phyloP scores from a whole-genome alignment of 2,888 invertebrate genomes.

The Nomada goodeniana region DNA sequence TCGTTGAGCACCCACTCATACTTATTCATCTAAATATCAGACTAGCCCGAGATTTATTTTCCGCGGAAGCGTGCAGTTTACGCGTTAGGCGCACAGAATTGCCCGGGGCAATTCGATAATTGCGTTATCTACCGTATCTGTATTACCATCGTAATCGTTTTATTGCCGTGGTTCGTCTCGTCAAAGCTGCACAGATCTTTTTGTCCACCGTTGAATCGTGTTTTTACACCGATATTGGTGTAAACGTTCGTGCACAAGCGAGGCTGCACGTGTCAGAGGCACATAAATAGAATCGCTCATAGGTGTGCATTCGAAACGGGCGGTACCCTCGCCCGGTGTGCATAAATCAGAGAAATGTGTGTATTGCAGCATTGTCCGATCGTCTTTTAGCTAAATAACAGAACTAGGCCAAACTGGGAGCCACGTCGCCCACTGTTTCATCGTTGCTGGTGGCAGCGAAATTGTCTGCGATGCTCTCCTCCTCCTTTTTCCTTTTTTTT shows the following conservation, averaged over 20 bases:
- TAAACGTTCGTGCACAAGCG: neutral
- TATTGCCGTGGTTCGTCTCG: neutral
- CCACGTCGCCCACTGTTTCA: neutral
- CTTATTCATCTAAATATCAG: too few relatives aligned
- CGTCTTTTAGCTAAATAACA: constrained; percentile 25
- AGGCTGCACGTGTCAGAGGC: constrained; percentile 24
- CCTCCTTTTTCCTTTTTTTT: neutral
- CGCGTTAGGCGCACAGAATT: too few relatives aligned
- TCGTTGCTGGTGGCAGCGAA: neutral
- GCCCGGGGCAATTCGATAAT: too few relatives aligned
- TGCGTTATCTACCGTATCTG: neutral
- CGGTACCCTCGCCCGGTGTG: constrained; percentile 4
- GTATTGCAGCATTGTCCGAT: constrained; percentile 12
- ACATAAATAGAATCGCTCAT: constrained; percentile 46
- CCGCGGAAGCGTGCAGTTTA: too few relatives aligned
- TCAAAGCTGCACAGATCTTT: constrained; percentile 12
- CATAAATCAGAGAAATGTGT: constrained; percentile 45
- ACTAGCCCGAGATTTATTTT: too few relatives aligned
- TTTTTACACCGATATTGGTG: neutral
- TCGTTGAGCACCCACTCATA: too few relatives aligned
- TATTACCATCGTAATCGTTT: neutral
- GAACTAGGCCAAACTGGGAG: constrained; percentile 27
- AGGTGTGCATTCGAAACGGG: constrained; percentile 2
- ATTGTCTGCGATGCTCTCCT: neutral
- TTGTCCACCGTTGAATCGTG: neutral